These are phyloP conservation scores for Fregata magnificens DNA, from an alignment of 2,113 vertebrate genomes.

Conservation along the genomic window DNA sequence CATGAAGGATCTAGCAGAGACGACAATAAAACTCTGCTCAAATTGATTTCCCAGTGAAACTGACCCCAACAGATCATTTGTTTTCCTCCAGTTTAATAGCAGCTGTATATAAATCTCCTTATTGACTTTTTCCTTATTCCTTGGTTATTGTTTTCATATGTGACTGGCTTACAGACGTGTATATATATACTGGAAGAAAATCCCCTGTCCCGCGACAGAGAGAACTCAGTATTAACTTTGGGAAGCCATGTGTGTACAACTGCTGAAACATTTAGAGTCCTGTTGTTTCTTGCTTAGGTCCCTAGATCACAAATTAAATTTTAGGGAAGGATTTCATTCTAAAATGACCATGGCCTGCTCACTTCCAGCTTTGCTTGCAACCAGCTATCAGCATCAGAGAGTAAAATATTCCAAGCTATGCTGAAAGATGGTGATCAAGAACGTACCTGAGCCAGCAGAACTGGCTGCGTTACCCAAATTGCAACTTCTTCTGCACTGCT, in stretches of 20 bases:
- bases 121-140: conserved; percentile 42
- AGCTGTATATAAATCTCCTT: conserved; percentile 60
- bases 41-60: conserved; percentile 54
- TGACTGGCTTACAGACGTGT: conserved; percentile 6
- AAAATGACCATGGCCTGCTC: background rate
- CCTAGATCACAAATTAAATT: background rate
- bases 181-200: background rate
- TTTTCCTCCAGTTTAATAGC: conserved; percentile 55
- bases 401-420: background rate
- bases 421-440: background rate
- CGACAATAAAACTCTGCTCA: conserved; percentile 21
- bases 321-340: background rate
- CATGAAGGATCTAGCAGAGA: conserved; percentile 23
- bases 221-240: background rate
- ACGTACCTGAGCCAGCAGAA: background rate
- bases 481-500: background rate
- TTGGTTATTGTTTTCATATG: conserved; percentile 58
- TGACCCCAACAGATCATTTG: conserved; percentile 30
- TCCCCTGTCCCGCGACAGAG: background rate
- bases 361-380: background rate
- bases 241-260: background rate
- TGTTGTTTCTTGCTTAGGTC: background rate
- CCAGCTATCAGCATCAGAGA: background rate
- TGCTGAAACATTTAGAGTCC: conserved; percentile 2
- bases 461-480: background rate